Base-by-base conservation (phyloP, 2,113 vertebrate species). In the Malaclemys terrapin region DNA sequence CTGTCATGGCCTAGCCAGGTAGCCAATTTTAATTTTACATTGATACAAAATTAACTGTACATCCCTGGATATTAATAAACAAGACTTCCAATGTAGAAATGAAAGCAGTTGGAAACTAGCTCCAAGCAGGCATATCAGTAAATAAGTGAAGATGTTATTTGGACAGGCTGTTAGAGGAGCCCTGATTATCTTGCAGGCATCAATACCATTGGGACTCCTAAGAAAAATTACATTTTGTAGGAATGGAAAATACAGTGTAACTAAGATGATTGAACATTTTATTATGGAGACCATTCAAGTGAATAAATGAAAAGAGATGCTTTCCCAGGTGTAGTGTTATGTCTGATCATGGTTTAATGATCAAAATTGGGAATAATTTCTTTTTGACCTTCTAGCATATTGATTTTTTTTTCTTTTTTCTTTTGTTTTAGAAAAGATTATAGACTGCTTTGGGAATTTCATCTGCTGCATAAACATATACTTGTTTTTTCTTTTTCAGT, bases 401-500 rank as follows among this genome's bases (percentile, higher is more conserved):
- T 83, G 84, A 62, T 45, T 25, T 10, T 8, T 38, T 38, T 72
- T 31, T n/a, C 45, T 38, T 82, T 52, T 65, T 22, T 4, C 12
- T 81, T 62, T 94, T 80, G n/a, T 5, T 45, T 82, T 75, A 13
- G 89, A 89, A 85, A 8, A 45, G 10, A 52, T 27, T 54, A 12
- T 35, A 8, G 92, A 81, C 87, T 45, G 75, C 27, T 19, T 47
- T 2, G 11, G 54, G 62, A 92, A n/a, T 1, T 0, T 81, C 42
- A 11, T 53, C 31, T 88, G 29, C 82, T n/a, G n/a, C 49, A 69
- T 89, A 82, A 89, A 85, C 75, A 80, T 4, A 0, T 93, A 12
- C 8, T 11, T 50, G 6, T 83, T 31, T 50, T 35, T 94, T 91
- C 42, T 92, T 97, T 97, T 93, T 89, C 98, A 99, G 99, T 99